A percentile compares a stretch with the other conserved stretches of the same genome.
These are phyloP conservation scores for Zoanthus sansibaricus DNA, from an alignment of 92 coral and sea anemone species.

Conservation along the genomic window DNA sequence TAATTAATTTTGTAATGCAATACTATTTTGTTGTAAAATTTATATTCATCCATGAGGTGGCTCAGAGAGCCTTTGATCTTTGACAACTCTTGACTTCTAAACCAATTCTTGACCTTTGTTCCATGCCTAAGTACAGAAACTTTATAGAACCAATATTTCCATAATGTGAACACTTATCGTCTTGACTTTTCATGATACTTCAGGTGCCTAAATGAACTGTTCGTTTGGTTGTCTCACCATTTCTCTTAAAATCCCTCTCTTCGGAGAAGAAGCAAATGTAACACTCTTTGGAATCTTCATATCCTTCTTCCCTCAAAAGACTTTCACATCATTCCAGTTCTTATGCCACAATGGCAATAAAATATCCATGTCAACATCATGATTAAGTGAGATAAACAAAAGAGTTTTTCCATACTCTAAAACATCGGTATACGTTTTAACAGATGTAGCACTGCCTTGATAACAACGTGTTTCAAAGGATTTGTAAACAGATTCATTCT, in stretches of 20 bases:
- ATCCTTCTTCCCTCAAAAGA: constrained; percentile 44
- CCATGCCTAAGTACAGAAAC: constrained; percentile 65
- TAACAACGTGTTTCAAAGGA: constrained; percentile 40
- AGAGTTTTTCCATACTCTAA: constrained; percentile 69
- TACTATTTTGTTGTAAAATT: too few species aligned
- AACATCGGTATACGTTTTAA: constrained; percentile 67
- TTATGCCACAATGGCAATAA: constrained; percentile 64
- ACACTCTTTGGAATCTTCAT: constrained; percentile 36
- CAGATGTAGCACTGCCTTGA: constrained; percentile 68
- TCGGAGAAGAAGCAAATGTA: constrained; percentile 76
- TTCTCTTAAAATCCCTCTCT: constrained; percentile 26
- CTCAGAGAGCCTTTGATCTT: not conserved
- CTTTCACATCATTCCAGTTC: constrained; percentile 12
- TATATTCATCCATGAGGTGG: too few species aligned
- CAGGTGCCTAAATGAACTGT: constrained; percentile 43
- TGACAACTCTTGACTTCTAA: constrained; percentile 51
- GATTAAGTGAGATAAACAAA: constrained; percentile 51
- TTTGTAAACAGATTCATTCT: constrained; percentile 42
- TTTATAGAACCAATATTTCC: constrained; percentile 53
- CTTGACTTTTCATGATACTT: constrained; percentile 63
- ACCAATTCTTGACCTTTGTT: constrained; percentile 66
- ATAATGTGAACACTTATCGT: constrained; percentile 65
- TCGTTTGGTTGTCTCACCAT: constrained; percentile 50
- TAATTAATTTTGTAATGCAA: too few species aligned
- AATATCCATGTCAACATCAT: constrained; percentile 65